Percentiles rank a stretch among this genome's conserved stretches.
Evolutionary conservation across 2,888 invertebrate genomes (phyloP).

Genomic region (Eretmocerus hayati): DNA sequence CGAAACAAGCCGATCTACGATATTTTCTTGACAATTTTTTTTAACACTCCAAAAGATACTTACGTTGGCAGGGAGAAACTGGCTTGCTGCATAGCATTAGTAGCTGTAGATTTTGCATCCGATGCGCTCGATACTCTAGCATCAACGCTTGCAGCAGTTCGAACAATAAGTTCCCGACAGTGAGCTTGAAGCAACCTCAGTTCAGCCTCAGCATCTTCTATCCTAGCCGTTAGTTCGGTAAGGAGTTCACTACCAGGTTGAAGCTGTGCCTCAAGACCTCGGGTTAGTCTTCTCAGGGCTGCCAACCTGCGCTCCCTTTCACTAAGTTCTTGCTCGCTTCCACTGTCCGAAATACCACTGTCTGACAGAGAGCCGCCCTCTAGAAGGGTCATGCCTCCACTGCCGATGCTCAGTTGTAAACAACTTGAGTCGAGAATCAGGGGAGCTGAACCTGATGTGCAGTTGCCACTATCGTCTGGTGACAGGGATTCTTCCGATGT

Average conservation of each 20-base stretch:
- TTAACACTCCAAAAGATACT: conserved; percentile 21
- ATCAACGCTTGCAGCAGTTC: conserved; percentile 51
- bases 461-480: no score
- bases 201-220: conserved; percentile 66
- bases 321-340: conserved; percentile 59
- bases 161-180: conserved; percentile 59
- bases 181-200: conserved; percentile 62
- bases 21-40: background rate
- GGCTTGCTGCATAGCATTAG: conserved; percentile 16
- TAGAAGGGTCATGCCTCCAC: conserved; percentile 13
- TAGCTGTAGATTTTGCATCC: no score
- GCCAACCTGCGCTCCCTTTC: conserved; percentile 62
- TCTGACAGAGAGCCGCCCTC: conserved; percentile 66
- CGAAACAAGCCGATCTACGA: background rate
- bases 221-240: conserved; percentile 59
- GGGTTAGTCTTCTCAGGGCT: conserved; percentile 61
- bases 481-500: background rate
- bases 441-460: background rate
- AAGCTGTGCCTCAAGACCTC: conserved; percentile 60
- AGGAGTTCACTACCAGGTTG: conserved; percentile 57
- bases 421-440: background rate
- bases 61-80: conserved; percentile 30
- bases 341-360: conserved; percentile 74
- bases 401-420: conserved; percentile 17
- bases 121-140: conserved; percentile 29